A percentile compares a stretch with the other conserved stretches of the same genome.
Conservation (phyloP, 2,888 invertebrate species). For the Pterostichus niger region DNA sequence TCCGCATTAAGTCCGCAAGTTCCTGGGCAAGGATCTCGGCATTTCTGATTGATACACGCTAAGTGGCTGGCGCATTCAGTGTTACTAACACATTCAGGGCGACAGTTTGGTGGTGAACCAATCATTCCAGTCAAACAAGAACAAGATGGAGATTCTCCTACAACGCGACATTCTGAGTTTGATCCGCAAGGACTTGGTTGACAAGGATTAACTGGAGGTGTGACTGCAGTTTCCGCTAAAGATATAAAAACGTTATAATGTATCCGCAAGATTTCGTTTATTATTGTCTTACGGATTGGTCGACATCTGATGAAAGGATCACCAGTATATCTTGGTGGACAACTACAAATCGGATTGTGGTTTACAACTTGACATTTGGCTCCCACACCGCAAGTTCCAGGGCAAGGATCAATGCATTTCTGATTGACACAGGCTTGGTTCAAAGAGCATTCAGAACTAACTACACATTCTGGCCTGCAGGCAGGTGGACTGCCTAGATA, state of each 20-base stretch:
- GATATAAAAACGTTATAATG: not conserved
- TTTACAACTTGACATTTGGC: slow-evolving; percentile 80
- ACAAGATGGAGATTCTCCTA: slow-evolving; percentile 80
- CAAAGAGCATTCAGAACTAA: slow-evolving; percentile 79
- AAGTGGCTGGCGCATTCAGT: slow-evolving; percentile 85
- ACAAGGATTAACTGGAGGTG: slow-evolving; percentile 80
- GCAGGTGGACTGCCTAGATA: slow-evolving; percentile 78
- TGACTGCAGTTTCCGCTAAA: slow-evolving; percentile 67
- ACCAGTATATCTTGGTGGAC: slow-evolving; percentile 78
- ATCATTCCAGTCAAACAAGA: slow-evolving; percentile 82
- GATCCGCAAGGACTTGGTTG: slow-evolving; percentile 87
- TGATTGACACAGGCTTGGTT: slow-evolving; percentile 79
- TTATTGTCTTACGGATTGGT: slow-evolving; percentile 51
- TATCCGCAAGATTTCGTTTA: not conserved
- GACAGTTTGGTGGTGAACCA: slow-evolving; percentile 85
- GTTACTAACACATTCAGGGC: slow-evolving; percentile 86
- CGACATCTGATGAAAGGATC: slow-evolving; percentile 78
- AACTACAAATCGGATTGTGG: slow-evolving; percentile 81
- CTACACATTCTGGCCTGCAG: slow-evolving; percentile 79
- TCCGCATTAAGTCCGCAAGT: slow-evolving; percentile 87
- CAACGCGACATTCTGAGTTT: slow-evolving; percentile 79
- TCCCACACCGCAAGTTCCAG: slow-evolving; percentile 80
- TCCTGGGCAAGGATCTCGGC: slow-evolving; percentile 87
- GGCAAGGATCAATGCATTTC: slow-evolving; percentile 79
- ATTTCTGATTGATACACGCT: slow-evolving; percentile 88